phyloP scores from a whole-genome alignment of 2,797 vertebrate species.

The Nothura maculosa region DNA sequence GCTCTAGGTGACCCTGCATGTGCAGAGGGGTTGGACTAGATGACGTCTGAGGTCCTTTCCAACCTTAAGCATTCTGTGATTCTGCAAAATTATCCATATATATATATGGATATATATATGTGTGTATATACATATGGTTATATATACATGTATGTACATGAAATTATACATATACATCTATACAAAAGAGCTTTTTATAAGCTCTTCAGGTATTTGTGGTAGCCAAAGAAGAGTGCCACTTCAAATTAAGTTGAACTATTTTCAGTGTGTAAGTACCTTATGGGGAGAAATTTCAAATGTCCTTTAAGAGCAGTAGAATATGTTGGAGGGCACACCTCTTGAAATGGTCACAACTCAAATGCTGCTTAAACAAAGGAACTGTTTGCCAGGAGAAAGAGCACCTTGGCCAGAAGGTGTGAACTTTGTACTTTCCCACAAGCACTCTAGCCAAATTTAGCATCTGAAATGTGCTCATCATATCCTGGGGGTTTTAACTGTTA shows the following conservation, averaged over 20 bases:
- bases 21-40: too few relatives aligned
- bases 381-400: not conserved
- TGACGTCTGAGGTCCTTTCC: too few relatives aligned
- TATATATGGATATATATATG: too few relatives aligned
- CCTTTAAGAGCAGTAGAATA: not conserved
- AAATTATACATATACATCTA: too few relatives aligned
- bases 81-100: too few relatives aligned
- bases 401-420: accelerated
- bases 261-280: not conserved
- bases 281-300: not conserved
- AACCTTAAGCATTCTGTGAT: too few relatives aligned
- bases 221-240: not conserved
- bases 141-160: too few relatives aligned
- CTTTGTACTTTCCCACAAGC: not conserved
- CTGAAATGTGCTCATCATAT: not conserved
- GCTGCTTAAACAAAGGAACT: not conserved
- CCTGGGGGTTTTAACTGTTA: not conserved
- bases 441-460: not conserved
- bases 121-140: too few relatives aligned
- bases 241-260: not conserved
- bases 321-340: not conserved
- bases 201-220: not conserved
- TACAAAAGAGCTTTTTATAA: too few relatives aligned
- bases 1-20: too few relatives aligned
- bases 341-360: not conserved